Base-by-base conservation (phyloP, 1,140 invertebrate species). In the Arion vulgaris region DNA sequence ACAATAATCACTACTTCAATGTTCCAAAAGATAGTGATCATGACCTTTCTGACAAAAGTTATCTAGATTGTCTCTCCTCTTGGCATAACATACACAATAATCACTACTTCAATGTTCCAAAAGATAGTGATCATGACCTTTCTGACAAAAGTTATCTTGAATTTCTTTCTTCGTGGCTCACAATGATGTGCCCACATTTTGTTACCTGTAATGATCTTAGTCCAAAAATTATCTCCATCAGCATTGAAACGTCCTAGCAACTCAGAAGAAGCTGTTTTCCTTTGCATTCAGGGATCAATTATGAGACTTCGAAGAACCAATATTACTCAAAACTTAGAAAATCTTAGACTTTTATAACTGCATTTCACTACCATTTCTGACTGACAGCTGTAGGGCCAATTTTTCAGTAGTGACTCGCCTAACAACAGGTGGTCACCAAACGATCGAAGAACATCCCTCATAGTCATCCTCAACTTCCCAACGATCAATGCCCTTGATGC, bases 381-480 rank as follows among this genome's bases (percentile, higher is more conserved):
- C n/a, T 66, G 62, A 66, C n/a, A 66, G n/a, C 62, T 66, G 62
- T 32, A 66, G 17, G 62, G 62, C 62, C 62, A 66, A 32, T 66
- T 66, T n/a, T 66, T 66, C 1, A 66, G 62, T 66, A 32, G 62
- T 66, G 62, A 66, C 32, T 28, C 28, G 28, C 62, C 62, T 66
- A 49, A n/a, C n/a, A n/a, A n/a, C n/a, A n/a, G n/a, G n/a, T n/a
- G n/a, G n/a, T n/a, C n/a, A n/a, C n/a, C n/a, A n/a, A n/a, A n/a
- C n/a, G n/a, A n/a, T n/a, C n/a, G n/a, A n/a, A n/a, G n/a, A n/a
- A n/a, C n/a, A n/a, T n/a, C n/a, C n/a, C n/a, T n/a, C n/a, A n/a
- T n/a, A n/a, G n/a, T n/a, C n/a, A n/a, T n/a, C n/a, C n/a, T n/a
- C n/a, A n/a, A n/a, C n/a, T n/a, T n/a, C n/a, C n/a, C n/a, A n/a